Evolutionary conservation across 2,797 vertebrate genomes (phyloP).

Genomic region (Etheostoma nigrum): DNA sequence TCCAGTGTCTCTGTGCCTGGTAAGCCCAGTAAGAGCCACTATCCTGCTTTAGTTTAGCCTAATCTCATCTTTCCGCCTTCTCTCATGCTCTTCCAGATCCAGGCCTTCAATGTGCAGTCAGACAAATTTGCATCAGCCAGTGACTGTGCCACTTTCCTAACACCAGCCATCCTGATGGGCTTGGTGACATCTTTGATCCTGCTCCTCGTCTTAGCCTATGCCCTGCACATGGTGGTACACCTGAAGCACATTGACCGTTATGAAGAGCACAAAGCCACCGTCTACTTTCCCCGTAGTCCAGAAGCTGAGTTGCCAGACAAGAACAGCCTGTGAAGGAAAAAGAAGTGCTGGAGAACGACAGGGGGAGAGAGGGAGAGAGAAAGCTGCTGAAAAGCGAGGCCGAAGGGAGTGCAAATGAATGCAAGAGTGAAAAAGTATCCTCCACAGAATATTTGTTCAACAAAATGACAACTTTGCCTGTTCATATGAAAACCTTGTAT

Average conservation of each 20-base stretch:
- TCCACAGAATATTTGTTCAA: constrained; percentile 70
- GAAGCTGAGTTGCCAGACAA: constrained; percentile 87
- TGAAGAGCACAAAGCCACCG: constrained; percentile 90
- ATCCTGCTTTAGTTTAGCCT: constrained; percentile 63
- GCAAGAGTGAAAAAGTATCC: constrained; percentile 77
- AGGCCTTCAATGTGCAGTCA: constrained; percentile 91
- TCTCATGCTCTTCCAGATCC: constrained; percentile 86
- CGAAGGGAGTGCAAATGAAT: constrained; percentile 63
- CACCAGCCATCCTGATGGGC: constrained; percentile 93
- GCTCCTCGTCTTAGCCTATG: constrained; percentile 92
- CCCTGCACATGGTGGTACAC: constrained; percentile 94
- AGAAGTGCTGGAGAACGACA: constrained; percentile 53
- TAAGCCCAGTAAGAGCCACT: constrained; percentile 63
- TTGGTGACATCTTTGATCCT: constrained; percentile 91
- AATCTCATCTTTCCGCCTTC: constrained; percentile 59
- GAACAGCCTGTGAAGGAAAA: constrained; percentile 85
- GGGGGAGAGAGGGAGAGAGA: constrained; percentile 50
- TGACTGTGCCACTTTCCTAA: constrained; percentile 91
- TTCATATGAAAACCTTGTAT: constrained; percentile 76
- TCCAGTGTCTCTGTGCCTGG: constrained; percentile 49
- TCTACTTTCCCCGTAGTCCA: constrained; percentile 88
- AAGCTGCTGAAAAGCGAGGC: constrained; percentile 63
- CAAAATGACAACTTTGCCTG: constrained; percentile 78
- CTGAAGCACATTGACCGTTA: constrained; percentile 93
- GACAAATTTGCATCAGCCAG: constrained; percentile 90